phyloP scores from a whole-genome alignment of 2,113 vertebrate species.

The Nannospalax galili region DNA sequence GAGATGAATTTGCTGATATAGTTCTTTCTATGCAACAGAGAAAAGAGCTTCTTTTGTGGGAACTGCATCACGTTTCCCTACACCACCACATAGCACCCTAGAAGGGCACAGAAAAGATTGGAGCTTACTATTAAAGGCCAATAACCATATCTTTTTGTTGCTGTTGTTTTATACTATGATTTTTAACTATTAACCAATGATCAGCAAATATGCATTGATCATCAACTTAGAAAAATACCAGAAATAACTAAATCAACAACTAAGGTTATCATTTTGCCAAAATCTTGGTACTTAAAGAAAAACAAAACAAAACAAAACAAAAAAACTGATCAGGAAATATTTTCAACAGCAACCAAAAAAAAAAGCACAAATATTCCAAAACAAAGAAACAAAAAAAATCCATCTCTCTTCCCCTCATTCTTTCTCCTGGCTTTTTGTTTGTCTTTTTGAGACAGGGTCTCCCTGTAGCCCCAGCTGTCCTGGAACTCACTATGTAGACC shows the following conservation, averaged over 20 bases:
- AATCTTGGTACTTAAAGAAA: conserved; percentile 57
- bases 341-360: background rate
- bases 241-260: conserved; percentile 39
- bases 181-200: conserved; percentile 68
- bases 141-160: conserved; percentile 47
- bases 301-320: background rate
- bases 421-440: background rate
- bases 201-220: conserved; percentile 75
- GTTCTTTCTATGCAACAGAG: conserved; percentile 80
- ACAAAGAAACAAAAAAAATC: background rate
- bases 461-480: no score
- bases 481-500: background rate
- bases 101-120: conserved; percentile 80
- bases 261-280: conserved; percentile 62
- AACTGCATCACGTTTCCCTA: conserved; percentile 80
- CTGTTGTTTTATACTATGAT: conserved; percentile 11
- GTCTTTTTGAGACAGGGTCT: no score
- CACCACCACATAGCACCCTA: conserved; percentile 80
- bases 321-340: conserved; percentile 51
- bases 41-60: conserved; percentile 79
- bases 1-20: conserved; percentile 78
- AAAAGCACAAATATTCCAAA: background rate
- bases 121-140: conserved; percentile 78
- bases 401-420: background rate
- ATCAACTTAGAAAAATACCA: conserved; percentile 63